Conservation (phyloP, 2,888 invertebrate species). For the Cheilosia vulpina region DNA sequence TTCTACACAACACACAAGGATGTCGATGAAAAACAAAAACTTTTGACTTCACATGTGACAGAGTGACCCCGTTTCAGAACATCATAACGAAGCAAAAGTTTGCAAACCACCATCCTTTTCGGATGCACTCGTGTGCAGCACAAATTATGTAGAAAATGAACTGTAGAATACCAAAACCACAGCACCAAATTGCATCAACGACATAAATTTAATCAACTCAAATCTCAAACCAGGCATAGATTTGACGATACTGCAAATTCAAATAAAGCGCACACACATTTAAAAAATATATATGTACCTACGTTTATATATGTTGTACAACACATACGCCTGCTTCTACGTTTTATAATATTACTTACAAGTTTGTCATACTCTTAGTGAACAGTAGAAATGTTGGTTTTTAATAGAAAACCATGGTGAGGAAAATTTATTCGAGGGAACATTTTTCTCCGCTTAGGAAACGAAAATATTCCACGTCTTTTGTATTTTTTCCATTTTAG, state of each 20-base stretch:
- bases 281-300: background rate
- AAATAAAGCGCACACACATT: slow-evolving; percentile 7
- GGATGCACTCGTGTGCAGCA: slow-evolving; percentile 58
- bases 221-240: slow-evolving; percentile 31
- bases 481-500: too few species aligned
- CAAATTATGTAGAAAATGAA: slow-evolving; percentile 55
- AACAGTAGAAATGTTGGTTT: too few species aligned
- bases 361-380: too few species aligned
- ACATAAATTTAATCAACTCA: slow-evolving; percentile 54
- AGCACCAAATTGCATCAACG: slow-evolving; percentile 40
- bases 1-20: slow-evolving; percentile 3
- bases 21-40: slow-evolving; percentile 9
- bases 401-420: too few species aligned
- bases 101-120: slow-evolving; percentile 41
- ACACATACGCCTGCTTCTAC: too few species aligned
- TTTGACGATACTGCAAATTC: background rate
- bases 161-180: slow-evolving; percentile 30
- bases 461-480: too few species aligned
- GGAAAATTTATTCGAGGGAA: too few species aligned
- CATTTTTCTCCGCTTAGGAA: too few species aligned
- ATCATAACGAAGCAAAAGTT: slow-evolving; percentile 30
- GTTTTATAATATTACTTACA: too few species aligned
- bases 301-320: background rate
- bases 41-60: slow-evolving; percentile 40
- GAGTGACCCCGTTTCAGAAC: slow-evolving; percentile 40